Evolutionary conservation across 2,797 vertebrate genomes (phyloP), one percentile per base, ranked within the genome.

Genomic region (Acanthornis magna): DNA sequence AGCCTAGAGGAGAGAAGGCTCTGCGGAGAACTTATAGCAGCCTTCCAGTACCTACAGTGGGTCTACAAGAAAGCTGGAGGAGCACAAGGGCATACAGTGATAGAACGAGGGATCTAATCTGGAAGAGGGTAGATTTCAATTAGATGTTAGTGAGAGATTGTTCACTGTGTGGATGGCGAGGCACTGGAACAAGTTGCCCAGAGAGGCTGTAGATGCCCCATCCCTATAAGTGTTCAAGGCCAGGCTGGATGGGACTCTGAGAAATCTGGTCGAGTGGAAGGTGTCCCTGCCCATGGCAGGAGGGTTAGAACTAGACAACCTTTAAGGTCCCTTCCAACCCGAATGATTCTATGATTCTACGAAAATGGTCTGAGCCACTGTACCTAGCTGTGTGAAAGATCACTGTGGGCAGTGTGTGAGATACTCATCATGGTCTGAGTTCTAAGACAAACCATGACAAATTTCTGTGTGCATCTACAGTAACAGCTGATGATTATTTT

Each of bases 401-500:
- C n/a, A 27, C 12, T 11, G 40, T 45, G 45, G 76, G 62, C 6
- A 75, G 29, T 1, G 0, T 14, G 15, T 40, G 6, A 73, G 50
- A 68, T 30, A 63, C n/a, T 40, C 42, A 80, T 36, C 54, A 22
- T 2, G 1, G 34, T 29, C 60, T 13, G n/a, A 68, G n/a, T 67
- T 89, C 71, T 67, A 77, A 77, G 79, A 83, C 61, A 91, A 93
- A 88, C 40, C 45, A 78, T 1, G 32, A 68, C 74, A 85, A 85
- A 58, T 75, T 88, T 91, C 84, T 88, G 67, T n/a, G 8, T 40
- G 38, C 74, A 63, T 89, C 79, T 78, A 80, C 6, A 38, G 65
- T 65, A 95, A 91, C 48, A 83, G 76, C 32, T 88, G 89, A 91
- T 47, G 76, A 93, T 93, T 80, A 30, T 93, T 92, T 91, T 86